Percentiles rank a stretch among this genome's conserved stretches.
Evolutionary conservation across 2,888 invertebrate species (phyloP).

Genomic region (Synergus umbraculus): DNA sequence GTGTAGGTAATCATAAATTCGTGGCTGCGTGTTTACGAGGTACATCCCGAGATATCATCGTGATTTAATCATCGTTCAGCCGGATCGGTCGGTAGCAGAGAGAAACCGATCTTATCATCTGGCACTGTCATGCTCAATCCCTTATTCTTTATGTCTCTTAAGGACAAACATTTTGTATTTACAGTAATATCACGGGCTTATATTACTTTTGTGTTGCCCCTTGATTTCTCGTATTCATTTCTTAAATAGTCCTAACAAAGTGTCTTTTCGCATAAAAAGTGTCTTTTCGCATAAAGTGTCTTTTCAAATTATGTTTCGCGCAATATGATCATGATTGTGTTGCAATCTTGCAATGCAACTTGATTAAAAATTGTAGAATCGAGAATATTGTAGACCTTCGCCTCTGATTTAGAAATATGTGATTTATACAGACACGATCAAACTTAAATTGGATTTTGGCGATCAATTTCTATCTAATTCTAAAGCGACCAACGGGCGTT

Average conservation of each 20-base stretch:
- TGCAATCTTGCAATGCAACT: neutral
- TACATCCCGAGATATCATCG: conserved; percentile 64
- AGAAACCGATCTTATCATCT: conserved; percentile 65
- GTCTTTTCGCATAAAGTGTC: no score
- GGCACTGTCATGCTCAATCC: conserved; percentile 65
- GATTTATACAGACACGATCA: neutral
- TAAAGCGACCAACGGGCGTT: conserved; percentile 23
- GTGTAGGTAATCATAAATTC: conserved; percentile 36
- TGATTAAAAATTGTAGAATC: neutral
- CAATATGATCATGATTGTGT: neutral
- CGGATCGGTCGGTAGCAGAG: conserved; percentile 60
- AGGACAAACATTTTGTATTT: conserved; percentile 31
- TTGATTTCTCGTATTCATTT: neutral
- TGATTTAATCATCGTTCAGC: conserved; percentile 64
- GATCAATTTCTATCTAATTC: conserved; percentile 8
- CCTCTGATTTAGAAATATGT: neutral
- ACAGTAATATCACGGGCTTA: conserved; percentile 6
- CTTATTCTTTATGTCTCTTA: conserved; percentile 62
- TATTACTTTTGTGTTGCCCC: conserved; percentile 1
- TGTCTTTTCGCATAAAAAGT: no score
- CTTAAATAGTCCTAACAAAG: neutral
- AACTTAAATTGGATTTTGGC: neutral
- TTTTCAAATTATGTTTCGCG: neutral
- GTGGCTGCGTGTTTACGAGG: conserved; percentile 48
- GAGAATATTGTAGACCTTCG: neutral